These are phyloP conservation scores for Cheilosia pagana DNA, from an alignment of 2,888 invertebrate species.

Conservation along the genomic window DNA sequence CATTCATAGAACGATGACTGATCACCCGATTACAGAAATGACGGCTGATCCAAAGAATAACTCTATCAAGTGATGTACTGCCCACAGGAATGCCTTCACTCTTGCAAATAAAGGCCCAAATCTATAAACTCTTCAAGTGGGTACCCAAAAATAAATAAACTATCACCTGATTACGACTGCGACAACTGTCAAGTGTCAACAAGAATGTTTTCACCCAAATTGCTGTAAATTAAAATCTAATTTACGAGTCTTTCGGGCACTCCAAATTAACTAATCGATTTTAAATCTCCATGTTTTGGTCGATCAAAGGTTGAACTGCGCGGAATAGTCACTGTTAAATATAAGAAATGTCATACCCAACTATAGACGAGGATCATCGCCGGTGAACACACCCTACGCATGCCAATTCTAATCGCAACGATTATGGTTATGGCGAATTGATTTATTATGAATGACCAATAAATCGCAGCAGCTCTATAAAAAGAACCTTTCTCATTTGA, in stretches of 20 bases:
- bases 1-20: too few relatives aligned
- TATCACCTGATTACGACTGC: not conserved
- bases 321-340: not conserved
- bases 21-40: too few relatives aligned
- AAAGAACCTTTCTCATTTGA: slow-evolving; percentile 27
- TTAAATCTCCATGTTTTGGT: not conserved
- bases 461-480: slow-evolving; percentile 41
- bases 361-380: not conserved
- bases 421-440: not conserved
- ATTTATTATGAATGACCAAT: slow-evolving; percentile 26
- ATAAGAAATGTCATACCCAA: not conserved
- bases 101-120: too few relatives aligned
- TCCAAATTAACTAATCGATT: not conserved
- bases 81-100: too few relatives aligned
- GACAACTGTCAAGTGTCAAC: slow-evolving; percentile 1
- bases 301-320: not conserved
- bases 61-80: too few relatives aligned
- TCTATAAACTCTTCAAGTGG: too few relatives aligned
- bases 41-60: too few relatives aligned
- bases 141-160: too few relatives aligned
- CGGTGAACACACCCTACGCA: not conserved
- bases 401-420: slow-evolving; percentile 17
- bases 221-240: not conserved
- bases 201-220: slow-evolving; percentile 1
- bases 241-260: not conserved